Percentiles rank a stretch among this genome's conserved stretches.
These are phyloP conservation scores for Drosophila bocqueti DNA, from an alignment of 1,140 invertebrate genomes.

Conservation along the genomic window DNA sequence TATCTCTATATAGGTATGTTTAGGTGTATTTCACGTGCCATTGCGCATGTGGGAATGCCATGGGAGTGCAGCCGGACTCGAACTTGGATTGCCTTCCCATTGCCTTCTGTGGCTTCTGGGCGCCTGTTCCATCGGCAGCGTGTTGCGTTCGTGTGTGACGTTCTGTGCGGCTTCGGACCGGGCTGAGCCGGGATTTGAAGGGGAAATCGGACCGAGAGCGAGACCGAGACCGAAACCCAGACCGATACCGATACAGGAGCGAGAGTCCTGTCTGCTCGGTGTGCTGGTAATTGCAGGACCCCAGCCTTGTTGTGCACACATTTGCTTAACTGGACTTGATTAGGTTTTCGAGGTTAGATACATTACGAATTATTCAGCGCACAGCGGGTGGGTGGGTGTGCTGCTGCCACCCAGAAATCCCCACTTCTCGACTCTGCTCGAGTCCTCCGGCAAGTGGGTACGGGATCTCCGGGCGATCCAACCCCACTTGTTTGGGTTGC, in stretches of 20 bases:
- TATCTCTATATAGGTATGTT: background rate
- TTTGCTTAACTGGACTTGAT: slow-evolving; percentile 81
- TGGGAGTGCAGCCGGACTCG: slow-evolving; percentile 8
- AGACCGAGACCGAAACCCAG: background rate
- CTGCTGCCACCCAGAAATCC: background rate
- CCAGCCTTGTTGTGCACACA: slow-evolving; percentile 54
- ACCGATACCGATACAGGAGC: too few relatives aligned
- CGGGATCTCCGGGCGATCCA: slow-evolving; percentile 39
- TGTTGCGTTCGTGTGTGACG: slow-evolving; percentile 84
- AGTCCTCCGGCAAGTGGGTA: background rate
- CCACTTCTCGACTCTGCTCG: background rate
- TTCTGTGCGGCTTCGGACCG: slow-evolving; percentile 66
- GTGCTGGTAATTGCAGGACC: slow-evolving; percentile 59
- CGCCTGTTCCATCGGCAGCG: slow-evolving; percentile 77
- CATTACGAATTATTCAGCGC: slow-evolving; percentile 77
- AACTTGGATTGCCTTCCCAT: background rate
- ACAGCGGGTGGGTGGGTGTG: slow-evolving; percentile 26
- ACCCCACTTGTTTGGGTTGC: slow-evolving; percentile 60
- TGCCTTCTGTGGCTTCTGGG: slow-evolving; percentile 35
- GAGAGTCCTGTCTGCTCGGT: slow-evolving; percentile 25
- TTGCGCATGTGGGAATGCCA: slow-evolving; percentile 66
- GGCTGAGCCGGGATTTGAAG: slow-evolving; percentile 9
- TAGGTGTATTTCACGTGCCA: slow-evolving; percentile 61
- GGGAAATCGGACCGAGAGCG: background rate
- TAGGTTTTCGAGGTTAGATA: slow-evolving; percentile 81